Conservation (phyloP, 2,113 vertebrate genomes). For the Nycticebus coucang region DNA sequence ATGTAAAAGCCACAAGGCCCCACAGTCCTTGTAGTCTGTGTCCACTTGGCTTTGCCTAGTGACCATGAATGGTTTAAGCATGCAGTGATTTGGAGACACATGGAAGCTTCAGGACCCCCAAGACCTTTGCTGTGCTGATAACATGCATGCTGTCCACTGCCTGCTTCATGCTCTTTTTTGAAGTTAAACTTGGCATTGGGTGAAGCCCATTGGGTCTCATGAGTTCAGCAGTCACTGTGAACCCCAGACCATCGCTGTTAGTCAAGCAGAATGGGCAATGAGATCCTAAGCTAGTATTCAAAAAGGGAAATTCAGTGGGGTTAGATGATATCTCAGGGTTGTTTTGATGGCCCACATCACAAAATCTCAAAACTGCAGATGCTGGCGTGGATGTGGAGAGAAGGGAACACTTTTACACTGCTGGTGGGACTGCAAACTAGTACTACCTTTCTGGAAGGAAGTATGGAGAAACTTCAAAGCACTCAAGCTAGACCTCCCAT, state of each 20-base stretch:
- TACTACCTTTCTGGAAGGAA: too few species aligned
- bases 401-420: too few species aligned
- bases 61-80: background rate
- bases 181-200: background rate
- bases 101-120: background rate
- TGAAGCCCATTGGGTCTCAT: background rate
- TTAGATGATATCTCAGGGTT: too few species aligned
- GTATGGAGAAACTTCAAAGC: too few species aligned
- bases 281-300: background rate
- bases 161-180: background rate
- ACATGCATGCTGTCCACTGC: background rate
- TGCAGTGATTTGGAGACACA: rapidly evolving
- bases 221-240: background rate
- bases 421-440: too few species aligned
- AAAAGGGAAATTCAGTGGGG: background rate
- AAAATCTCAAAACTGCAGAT: too few species aligned
- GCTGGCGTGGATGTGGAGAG: too few species aligned
- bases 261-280: background rate
- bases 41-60: background rate
- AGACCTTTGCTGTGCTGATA: background rate
- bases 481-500: too few species aligned
- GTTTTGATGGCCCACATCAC: too few species aligned
- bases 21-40: background rate
- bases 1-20: background rate
- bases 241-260: background rate